These are phyloP conservation scores for Cryptotermes secundus DNA, from an alignment of 1,140 invertebrate species.

Conservation along the genomic window DNA sequence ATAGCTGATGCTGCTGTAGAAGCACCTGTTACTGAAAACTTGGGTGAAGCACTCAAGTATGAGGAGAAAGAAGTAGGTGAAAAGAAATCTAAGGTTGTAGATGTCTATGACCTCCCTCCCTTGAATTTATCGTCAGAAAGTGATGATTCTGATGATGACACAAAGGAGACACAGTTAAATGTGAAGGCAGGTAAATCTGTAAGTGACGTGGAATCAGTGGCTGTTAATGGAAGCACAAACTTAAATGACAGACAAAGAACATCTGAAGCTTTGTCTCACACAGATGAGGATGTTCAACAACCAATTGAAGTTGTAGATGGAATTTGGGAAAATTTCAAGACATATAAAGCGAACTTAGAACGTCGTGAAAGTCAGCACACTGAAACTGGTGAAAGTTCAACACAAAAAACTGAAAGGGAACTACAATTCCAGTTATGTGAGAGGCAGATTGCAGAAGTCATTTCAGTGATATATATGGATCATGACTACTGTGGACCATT, in stretches of 20 bases:
- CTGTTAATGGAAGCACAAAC: not conserved
- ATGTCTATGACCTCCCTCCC: slow-evolving; percentile 72
- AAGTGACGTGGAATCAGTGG: not conserved
- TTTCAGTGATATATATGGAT: slow-evolving; percentile 41
- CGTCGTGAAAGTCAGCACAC: slow-evolving; percentile 45
- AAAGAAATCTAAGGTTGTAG: slow-evolving; percentile 49
- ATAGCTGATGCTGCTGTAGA: not conserved
- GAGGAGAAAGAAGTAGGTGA: slow-evolving; percentile 38
- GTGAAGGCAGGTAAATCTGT: not conserved
- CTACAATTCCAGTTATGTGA: not conserved
- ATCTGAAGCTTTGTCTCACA: not conserved
- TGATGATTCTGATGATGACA: slow-evolving; percentile 67
- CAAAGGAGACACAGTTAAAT: not conserved
- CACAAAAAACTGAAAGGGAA: not conserved
- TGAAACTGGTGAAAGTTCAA: slow-evolving; percentile 26
- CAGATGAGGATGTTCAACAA: slow-evolving; percentile 40
- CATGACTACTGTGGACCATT: slow-evolving; percentile 53
- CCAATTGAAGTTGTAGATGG: slow-evolving; percentile 58
- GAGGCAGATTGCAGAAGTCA: not conserved
- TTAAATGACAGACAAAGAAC: not conserved
- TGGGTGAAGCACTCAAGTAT: not conserved
- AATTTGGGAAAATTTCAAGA: slow-evolving; percentile 83
- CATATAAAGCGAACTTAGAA: slow-evolving; percentile 60
- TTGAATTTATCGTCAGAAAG: slow-evolving; percentile 77
- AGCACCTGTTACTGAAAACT: slow-evolving; percentile 5